A percentile compares a stretch with the other conserved stretches of the same genome.
phyloP scores from a whole-genome alignment of 2,888 invertebrate species.

The Diplazon laetatorius region DNA sequence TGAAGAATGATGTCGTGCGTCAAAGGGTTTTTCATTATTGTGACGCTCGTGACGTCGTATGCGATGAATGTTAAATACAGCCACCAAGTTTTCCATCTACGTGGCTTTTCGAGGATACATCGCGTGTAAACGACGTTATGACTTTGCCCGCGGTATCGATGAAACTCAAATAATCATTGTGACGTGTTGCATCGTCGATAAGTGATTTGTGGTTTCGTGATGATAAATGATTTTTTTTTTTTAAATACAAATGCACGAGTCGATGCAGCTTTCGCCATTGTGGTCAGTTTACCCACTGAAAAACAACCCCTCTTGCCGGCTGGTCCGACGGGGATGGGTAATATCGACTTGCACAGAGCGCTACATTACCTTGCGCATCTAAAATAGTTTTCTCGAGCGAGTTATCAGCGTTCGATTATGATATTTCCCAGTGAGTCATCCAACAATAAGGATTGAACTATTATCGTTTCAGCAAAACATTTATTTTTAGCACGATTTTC shows the following conservation, averaged over 20 bases:
- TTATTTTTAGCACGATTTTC: not conserved
- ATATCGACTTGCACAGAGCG: not conserved
- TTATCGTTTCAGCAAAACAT: not conserved
- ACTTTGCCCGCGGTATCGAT: not conserved
- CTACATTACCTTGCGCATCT: not conserved
- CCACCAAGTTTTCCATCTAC: conserved; percentile 6
- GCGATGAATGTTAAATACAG: conserved; percentile 48
- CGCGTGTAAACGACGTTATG: not conserved
- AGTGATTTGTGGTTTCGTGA: no score
- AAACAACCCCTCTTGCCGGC: no score
- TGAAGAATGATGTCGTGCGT: conserved; percentile 68
- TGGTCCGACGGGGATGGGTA: not conserved
- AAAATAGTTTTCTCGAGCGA: not conserved
- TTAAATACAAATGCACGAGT: no score
- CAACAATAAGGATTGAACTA: not conserved
- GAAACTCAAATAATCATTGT: not conserved
- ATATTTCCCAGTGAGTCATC: not conserved
- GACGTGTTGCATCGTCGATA: not conserved
- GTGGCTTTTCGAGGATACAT: not conserved
- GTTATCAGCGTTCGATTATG: not conserved
- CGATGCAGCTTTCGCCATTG: no score
- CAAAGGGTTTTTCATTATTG: conserved; percentile 42
- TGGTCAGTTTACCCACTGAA: no score
- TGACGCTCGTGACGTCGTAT: conserved; percentile 31
- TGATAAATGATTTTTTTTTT: no score